These are phyloP conservation scores for Apamea epomidion DNA, from an alignment of 2,888 invertebrate genomes.

Conservation along the genomic window DNA sequence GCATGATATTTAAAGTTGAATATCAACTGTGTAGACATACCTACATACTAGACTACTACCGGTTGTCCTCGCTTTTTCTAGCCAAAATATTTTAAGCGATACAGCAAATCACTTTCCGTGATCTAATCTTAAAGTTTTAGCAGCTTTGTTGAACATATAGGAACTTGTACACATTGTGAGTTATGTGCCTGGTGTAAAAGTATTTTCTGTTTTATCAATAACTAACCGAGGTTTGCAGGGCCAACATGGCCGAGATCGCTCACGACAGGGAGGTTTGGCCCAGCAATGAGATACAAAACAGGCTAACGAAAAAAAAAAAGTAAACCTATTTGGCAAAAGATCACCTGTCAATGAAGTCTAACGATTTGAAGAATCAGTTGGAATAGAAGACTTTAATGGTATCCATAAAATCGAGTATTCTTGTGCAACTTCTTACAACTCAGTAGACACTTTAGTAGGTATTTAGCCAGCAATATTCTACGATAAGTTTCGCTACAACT, in stretches of 20 bases:
- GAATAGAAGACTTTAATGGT: background rate
- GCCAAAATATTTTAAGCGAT: slow-evolving; percentile 31
- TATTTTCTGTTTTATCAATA: background rate
- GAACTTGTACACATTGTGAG: background rate
- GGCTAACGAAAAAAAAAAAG: too few relatives aligned
- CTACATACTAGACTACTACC: slow-evolving; percentile 21
- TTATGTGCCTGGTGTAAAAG: background rate
- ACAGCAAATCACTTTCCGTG: slow-evolving; percentile 31
- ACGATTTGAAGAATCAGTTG: background rate
- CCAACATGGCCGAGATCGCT: too few relatives aligned
- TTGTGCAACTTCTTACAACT: background rate
- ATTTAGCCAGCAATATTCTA: background rate
- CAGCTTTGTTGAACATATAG: background rate
- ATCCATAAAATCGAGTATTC: background rate
- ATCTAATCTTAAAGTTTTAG: slow-evolving; percentile 27
- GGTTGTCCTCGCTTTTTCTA: slow-evolving; percentile 57
- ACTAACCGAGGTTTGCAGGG: too few relatives aligned
- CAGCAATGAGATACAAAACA: too few relatives aligned
- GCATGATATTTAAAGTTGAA: slow-evolving; percentile 51
- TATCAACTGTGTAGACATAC: slow-evolving; percentile 34
- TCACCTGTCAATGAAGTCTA: background rate
- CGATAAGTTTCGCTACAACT: slow-evolving; percentile 11
- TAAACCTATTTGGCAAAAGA: background rate
- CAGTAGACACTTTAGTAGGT: background rate
- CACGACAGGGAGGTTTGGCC: too few relatives aligned